Evolutionary conservation across 2,113 vertebrate species (phyloP).

Genomic region (Sinocyclocheilus grahami): DNA sequence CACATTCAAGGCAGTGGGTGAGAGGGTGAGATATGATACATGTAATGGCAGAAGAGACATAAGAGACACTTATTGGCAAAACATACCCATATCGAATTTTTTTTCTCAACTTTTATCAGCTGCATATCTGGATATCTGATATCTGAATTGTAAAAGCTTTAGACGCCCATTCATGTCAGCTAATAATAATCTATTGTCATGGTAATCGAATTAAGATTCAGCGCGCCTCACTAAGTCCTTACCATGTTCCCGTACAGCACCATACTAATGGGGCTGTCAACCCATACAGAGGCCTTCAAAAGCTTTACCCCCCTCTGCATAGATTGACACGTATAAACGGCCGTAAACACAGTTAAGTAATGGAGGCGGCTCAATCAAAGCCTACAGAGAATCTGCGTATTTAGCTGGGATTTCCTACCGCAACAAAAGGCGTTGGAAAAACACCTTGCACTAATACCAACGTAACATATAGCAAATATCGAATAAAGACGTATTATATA

Average conservation of each 20-base stretch:
- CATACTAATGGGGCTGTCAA: slow-evolving; percentile 26
- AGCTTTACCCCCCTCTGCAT: slow-evolving; percentile 19
- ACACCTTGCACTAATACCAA: neutral
- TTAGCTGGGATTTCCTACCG: neutral
- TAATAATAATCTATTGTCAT: slow-evolving; percentile 1
- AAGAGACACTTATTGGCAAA: slow-evolving; percentile 14
- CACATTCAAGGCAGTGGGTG: slow-evolving; percentile 1
- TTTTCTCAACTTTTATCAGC: neutral
- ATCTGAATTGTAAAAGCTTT: neutral
- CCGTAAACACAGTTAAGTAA: slow-evolving; percentile 22
- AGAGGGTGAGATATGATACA: neutral
- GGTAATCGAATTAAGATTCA: slow-evolving; percentile 23
- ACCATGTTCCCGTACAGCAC: neutral
- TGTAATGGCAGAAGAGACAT: slow-evolving; percentile 21
- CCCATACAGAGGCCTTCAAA: slow-evolving; percentile 36
- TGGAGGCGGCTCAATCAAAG: neutral
- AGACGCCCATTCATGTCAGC: neutral
- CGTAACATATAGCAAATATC: neutral
- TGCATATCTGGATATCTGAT: neutral
- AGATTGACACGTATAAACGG: slow-evolving; percentile 14
- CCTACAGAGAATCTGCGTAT: neutral
- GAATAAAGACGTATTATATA: neutral
- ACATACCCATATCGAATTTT: neutral
- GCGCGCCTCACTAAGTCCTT: neutral
- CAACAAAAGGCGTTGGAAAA: slow-evolving; percentile 7